Evolutionary conservation across 1,140 invertebrate genomes (phyloP).

Genomic region (Portunus trituberculatus): DNA sequence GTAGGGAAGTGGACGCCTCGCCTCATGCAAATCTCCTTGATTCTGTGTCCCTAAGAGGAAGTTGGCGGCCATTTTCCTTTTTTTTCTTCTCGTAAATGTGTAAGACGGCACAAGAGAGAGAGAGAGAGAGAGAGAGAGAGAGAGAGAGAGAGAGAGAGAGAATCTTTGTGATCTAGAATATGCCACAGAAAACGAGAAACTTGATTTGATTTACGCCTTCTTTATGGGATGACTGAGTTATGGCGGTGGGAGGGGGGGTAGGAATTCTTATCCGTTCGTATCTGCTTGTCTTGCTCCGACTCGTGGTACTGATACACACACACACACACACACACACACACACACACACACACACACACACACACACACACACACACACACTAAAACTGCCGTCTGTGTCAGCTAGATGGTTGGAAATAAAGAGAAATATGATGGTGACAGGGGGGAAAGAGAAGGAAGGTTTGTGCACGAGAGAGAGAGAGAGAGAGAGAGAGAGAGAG

Average conservation of each 20-base stretch:
- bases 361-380: slow-evolving; percentile 2
- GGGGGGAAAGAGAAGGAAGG: neutral
- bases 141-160: slow-evolving; percentile 47
- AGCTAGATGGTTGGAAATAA: neutral
- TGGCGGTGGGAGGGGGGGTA: too few relatives aligned
- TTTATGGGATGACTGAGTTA: neutral
- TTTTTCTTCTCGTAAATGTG: neutral
- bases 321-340: too few relatives aligned
- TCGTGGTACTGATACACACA: too few relatives aligned
- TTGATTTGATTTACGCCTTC: neutral
- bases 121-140: slow-evolving; percentile 41
- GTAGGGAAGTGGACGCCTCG: neutral
- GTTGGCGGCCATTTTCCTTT: neutral
- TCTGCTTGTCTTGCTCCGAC: too few relatives aligned
- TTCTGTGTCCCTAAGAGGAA: neutral
- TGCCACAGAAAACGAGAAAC: neutral
- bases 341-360: slow-evolving; percentile 22
- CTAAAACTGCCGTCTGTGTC: neutral
- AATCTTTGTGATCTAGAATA: too few relatives aligned
- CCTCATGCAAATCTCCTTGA: neutral
- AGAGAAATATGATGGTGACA: neutral
- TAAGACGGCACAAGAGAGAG: neutral
- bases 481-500: neutral
- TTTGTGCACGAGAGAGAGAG: neutral
- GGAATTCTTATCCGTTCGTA: too few relatives aligned